Base-by-base conservation (phyloP, 2,888 invertebrate species). In the Eupeodes latifasciatus region DNA sequence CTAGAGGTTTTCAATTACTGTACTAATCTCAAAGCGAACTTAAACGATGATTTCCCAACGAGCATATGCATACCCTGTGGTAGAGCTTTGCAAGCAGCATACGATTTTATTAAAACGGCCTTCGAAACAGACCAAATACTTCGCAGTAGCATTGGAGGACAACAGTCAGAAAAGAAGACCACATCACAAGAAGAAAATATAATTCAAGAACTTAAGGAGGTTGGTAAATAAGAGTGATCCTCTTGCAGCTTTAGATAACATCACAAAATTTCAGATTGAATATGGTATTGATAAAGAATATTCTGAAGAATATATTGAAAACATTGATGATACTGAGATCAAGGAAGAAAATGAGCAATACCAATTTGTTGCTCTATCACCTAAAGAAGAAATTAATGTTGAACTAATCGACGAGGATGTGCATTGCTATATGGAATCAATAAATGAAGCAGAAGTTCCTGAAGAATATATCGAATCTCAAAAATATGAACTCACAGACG, bases 1-100 rank as follows among this genome's bases (percentile, higher is more conserved):
- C 74, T 89, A n/a, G 85, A 89, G 5, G 89, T 85, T 66, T 90
- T 90, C 49, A 89, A 85, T 36, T 74, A 83, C 11, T 90, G 90
- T 66, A 90, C 90, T 1, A 89, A 85, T 7, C 78, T 90, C 57
- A 40, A 84, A 64, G 90, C 89, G 0, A 62, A 19, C 14, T 19
- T 71, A 4, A 57, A 83, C 2, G 90, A 90, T 66, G 82, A 74
- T 6, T 74, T 90, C 14, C 89, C 90, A 6, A 81, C 40, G 2
- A 81, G 44, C 1, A 75, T 88, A 40, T 88, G 88, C 47, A 61
- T 78, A 40, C 34, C 88, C 3, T 88, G 88, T 55, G 81, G 81
- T 9, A 59, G 36, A 75, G 64, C 81, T 6, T 53, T 88, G 9
- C 81, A 88, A 44, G 64, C 69, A 76, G 77, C 81, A 1, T 88